Evolutionary conservation across 1,140 invertebrate species (phyloP).

Genomic region (Metaphire vulgaris): DNA sequence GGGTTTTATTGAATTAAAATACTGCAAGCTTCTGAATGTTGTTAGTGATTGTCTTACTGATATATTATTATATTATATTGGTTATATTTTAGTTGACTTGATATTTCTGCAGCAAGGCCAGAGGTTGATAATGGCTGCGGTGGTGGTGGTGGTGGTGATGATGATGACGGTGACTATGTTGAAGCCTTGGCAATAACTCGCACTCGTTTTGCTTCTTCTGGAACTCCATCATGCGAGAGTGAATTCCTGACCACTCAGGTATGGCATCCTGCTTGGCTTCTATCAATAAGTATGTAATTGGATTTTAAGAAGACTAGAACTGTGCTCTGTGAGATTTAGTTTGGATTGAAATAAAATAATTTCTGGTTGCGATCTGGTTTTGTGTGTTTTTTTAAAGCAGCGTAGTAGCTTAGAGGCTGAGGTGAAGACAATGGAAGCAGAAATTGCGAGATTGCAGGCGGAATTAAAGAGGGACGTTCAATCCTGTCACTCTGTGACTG

Average conservation of each 20-base stretch:
- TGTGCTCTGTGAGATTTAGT: too few species aligned
- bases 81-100: neutral
- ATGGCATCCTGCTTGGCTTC: neutral
- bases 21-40: too few species aligned
- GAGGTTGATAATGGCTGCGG: conserved; percentile 23
- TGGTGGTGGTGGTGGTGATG: neutral
- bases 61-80: neutral
- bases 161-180: neutral
- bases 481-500: neutral
- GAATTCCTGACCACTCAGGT: conserved; percentile 42
- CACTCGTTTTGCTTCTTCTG: conserved; percentile 36
- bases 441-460: conserved; percentile 31
- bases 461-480: neutral
- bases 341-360: too few species aligned
- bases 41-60: too few species aligned
- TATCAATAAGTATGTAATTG: neutral
- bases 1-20: too few species aligned
- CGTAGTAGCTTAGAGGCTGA: conserved; percentile 30
- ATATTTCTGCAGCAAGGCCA: conserved; percentile 20
- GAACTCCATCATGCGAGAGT: conserved; percentile 42
- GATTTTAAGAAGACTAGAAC: neutral
- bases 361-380: neutral
- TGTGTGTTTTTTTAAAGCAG: conserved; percentile 28
- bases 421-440: conserved; percentile 31
- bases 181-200: neutral